Evolutionary conservation across 92 coral and sea anemone species (phyloP), one percentile per base, ranked within the genome.

Genomic region (Diadumene lineata): DNA sequence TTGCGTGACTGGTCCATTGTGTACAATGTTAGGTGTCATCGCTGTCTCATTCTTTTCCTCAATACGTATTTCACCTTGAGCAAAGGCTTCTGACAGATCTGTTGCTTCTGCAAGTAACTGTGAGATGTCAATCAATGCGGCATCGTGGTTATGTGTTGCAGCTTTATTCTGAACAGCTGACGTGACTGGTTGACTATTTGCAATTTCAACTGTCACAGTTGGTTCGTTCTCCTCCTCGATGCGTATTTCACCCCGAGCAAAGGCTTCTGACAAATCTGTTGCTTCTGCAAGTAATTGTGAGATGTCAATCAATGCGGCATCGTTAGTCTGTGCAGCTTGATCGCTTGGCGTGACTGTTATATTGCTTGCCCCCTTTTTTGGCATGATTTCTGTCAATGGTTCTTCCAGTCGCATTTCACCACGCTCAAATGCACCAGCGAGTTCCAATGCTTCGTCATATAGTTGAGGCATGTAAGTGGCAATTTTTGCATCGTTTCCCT

Each of bases 361-460:
- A 38, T 13, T 38, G 13, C 48, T 4, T 6, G 13, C 13, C 48
- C 6, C 48, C 7, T 38, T 13, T 4, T 6, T 38, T 13, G 48
- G 7, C 48, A 38, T 38, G 48, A 13, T 38, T 38, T 38, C 48
- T 38, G 48, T 38, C 48, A 38, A 4, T 38, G 48, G 48, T 38
- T 38, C 13, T 38, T 38, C 48, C 7, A 4, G 13, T 6, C 48
- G 13, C 13, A 38, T 38, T 38, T 38, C 48, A 38, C 48, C 48
- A 38, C 48, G 48, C 48, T 38, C 48, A 38, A 38, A 38, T 4
- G 48, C 48, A 22, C 1, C 29, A 3, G 22, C 26, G 26, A 58
- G 64, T 9, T 58, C 64, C 2, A 26, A 58, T 58, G 64, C 64
- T 24, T 58, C 64, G 64, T 28, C 64, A 22, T 21, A 31, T 58